Evolutionary conservation across 2,113 vertebrate genomes (phyloP).

Genomic region (Cyprinodon variegatus): DNA sequence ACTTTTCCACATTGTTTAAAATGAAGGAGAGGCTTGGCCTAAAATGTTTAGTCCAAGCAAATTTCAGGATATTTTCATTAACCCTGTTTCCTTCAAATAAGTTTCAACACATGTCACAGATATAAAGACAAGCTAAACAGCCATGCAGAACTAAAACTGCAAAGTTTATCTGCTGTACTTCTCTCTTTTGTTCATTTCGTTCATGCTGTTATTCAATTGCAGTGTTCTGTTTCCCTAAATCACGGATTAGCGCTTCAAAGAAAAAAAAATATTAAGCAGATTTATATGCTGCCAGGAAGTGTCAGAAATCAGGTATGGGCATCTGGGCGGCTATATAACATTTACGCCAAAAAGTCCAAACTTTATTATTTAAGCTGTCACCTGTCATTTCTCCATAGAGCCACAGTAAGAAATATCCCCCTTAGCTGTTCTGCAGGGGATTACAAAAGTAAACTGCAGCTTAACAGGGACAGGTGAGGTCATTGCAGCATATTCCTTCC

Average conservation of each 20-base stretch:
- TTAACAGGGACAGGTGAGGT: constrained; percentile 60
- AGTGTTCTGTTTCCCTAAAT: neutral
- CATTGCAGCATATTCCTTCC: constrained; percentile 12
- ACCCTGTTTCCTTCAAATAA: constrained; percentile 40
- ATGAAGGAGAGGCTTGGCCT: neutral
- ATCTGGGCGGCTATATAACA: constrained; percentile 31
- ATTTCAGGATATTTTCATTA: constrained; percentile 62
- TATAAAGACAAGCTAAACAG: constrained; percentile 65
- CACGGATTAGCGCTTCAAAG: neutral
- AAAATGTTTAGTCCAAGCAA: constrained; percentile 51
- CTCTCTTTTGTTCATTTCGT: constrained; percentile 3
- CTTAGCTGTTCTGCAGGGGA: constrained; percentile 52
- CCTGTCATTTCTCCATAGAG: constrained; percentile 25
- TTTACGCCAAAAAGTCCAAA: constrained; percentile 27
- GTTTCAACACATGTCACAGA: constrained; percentile 23
- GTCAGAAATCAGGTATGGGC: constrained; percentile 7
- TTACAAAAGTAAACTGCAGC: constrained; percentile 69
- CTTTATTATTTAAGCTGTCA: constrained; percentile 31
- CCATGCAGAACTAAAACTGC: constrained; percentile 34
- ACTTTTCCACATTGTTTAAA: neutral
- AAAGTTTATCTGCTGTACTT: constrained; percentile 16
- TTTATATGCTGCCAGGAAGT: neutral
- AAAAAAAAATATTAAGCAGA: neutral
- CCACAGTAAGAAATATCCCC: constrained; percentile 33
- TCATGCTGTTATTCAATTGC: constrained; percentile 6